Base-by-base conservation (phyloP, 53 echinoderm and acorn worm genomes). In the Stichopus horrens region DNA sequence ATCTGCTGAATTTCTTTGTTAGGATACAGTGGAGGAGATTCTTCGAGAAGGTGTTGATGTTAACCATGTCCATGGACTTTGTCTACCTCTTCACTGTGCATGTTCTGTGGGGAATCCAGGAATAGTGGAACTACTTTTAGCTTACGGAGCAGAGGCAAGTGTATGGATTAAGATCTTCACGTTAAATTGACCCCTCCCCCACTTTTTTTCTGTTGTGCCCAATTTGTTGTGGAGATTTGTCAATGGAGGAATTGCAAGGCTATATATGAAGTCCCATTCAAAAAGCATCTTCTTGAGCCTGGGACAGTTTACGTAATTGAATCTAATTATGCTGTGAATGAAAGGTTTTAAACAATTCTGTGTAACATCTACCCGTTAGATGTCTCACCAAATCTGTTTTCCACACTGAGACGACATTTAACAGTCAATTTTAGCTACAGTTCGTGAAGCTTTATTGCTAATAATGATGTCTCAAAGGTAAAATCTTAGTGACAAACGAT, bases 51-150 rank as follows among this genome's bases (percentile, higher is more conserved):
- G 98, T 82, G 98, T 88, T 5, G 95, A 95, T 86, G 90, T 98
- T 16, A 98, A 98, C 76, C 90, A 63, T 23, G 84, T 90, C 16
- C 95, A 95, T 88, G 98, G 95, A 8, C 95, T 95, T 7, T 83
- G 95, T 5, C 90, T 95, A 21, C 98, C 98, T 7, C 92, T 98
- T 9, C 98, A 98, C 86, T 98, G 95, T 96, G 95, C 95, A 57
- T 98, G 98, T 86, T 95, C 94, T 94, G 89, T 90, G 9, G 92
- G 94, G 7, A 93, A 98, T 59, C 83, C 81, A 51, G 88, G 91
- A 59, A 89, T 89, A 57, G 93, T 95, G 23, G 91, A 94, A 74
- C 89, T 98, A 6, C 89, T 98, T 5, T 20, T 98, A 54, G 90
- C 91, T 23, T 88, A 93, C 81, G 98, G 95, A 75, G 98, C 95